Percentiles rank a stretch among this genome's conserved stretches.
Evolutionary conservation across 2,888 invertebrate species (phyloP).

Genomic region (Asteroscopus sphinx): DNA sequence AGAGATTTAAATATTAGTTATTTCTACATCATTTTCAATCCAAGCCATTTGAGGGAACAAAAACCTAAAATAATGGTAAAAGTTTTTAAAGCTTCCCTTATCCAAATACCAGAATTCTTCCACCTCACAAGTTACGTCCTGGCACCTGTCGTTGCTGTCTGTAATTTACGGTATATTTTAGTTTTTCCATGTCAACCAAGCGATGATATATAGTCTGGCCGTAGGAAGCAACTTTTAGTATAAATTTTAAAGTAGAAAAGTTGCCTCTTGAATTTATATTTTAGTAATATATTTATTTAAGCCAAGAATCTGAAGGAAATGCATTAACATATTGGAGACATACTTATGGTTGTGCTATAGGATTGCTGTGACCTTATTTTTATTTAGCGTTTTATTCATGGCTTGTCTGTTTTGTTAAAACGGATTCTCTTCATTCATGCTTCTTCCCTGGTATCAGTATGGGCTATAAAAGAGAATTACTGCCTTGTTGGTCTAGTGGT

Average conservation of each 20-base stretch:
- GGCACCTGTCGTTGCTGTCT: slow-evolving; percentile 42
- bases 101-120: not conserved
- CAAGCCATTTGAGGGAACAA: no score
- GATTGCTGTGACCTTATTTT: slow-evolving; percentile 1
- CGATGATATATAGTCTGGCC: slow-evolving; percentile 52
- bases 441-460: no score
- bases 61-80: no score
- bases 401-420: no score
- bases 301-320: slow-evolving; percentile 42
- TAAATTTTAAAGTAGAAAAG: slow-evolving; percentile 55
- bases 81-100: not conserved
- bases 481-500: no score
- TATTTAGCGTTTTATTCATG: slow-evolving; percentile 8
- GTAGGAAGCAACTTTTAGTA: slow-evolving; percentile 45
- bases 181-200: slow-evolving; percentile 42
- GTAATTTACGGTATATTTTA: slow-evolving; percentile 54
- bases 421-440: no score
- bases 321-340: slow-evolving; percentile 35
- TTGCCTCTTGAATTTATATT: slow-evolving; percentile 48
- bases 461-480: no score
- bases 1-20: no score
- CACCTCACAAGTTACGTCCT: slow-evolving; percentile 16
- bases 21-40: no score
- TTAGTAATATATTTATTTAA: slow-evolving; percentile 36
- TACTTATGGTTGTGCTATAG: slow-evolving; percentile 18